A percentile compares a stretch with the other conserved stretches of the same genome.
phyloP scores from a whole-genome alignment of 1,140 invertebrate species.

The Philopotamus ludificatus region DNA sequence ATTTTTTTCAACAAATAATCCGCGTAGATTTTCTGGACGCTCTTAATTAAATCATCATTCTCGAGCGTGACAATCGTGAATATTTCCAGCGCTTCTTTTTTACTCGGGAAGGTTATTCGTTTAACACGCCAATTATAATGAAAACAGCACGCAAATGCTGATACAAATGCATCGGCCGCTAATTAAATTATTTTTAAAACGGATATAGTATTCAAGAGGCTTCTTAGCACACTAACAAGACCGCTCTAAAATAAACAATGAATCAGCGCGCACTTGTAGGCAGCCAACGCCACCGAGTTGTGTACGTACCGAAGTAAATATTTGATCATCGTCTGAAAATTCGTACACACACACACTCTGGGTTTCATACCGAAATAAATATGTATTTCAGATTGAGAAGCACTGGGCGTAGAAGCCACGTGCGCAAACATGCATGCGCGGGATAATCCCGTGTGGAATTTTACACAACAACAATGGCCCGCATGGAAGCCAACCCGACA shows the following conservation, averaged over 20 bases:
- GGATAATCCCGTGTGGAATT: no score
- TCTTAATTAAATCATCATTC: no score
- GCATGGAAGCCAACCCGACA: no score
- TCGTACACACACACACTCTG: no score
- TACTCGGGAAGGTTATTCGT: no score
- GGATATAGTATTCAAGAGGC: slow-evolving; percentile 14
- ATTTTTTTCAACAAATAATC: neutral
- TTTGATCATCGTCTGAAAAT: neutral
- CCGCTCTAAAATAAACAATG: neutral
- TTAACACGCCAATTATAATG: no score
- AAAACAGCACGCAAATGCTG: neutral
- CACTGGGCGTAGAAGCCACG: neutral
- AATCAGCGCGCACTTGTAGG: neutral
- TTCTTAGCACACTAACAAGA: slow-evolving; percentile 10
- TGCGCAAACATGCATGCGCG: neutral
- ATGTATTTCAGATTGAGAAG: neutral
- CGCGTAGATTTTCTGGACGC: neutral
- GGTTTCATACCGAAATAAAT: neutral
- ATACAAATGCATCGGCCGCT: slow-evolving; percentile 17
- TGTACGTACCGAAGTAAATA: neutral
- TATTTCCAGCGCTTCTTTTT: no score
- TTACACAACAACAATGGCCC: no score
- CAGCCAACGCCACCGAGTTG: neutral
- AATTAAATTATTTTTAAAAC: slow-evolving; percentile 28
- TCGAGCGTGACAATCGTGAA: no score